Evolutionary conservation across 2,888 invertebrate species (phyloP).

Genomic region (Andrena bucephala): DNA sequence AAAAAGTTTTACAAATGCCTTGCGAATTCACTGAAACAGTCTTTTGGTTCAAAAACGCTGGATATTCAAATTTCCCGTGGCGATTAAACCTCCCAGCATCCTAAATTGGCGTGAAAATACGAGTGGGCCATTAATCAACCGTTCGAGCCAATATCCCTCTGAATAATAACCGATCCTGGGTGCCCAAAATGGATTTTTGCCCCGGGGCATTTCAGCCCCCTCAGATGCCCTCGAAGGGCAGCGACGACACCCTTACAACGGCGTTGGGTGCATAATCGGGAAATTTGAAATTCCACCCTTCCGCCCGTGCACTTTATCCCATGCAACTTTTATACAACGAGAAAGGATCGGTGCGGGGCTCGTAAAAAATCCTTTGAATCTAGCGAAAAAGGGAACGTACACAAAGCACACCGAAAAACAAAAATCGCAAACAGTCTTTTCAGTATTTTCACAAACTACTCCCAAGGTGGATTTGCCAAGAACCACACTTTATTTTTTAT

Average conservation of each 20-base stretch:
- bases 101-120: constrained; percentile 46
- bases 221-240: constrained; percentile 21
- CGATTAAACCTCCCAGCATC: constrained; percentile 17
- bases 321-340: constrained; percentile 54
- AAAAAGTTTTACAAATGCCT: background rate
- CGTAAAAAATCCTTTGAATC: constrained; percentile 53
- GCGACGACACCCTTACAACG: constrained; percentile 51
- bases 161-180: constrained; percentile 62
- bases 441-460: background rate
- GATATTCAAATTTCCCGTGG: constrained; percentile 3
- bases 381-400: background rate
- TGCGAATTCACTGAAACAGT: no score
- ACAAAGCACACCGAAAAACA: background rate
- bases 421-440: background rate
- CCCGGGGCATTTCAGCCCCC: constrained; percentile 31
- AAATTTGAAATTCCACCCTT: constrained; percentile 45
- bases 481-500: background rate
- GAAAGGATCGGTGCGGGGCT: constrained; percentile 40
- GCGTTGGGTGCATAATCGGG: constrained; percentile 60
- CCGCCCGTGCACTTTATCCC: constrained; percentile 20
- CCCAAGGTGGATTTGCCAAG: background rate
- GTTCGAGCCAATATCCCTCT: constrained; percentile 49
- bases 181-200: constrained; percentile 62
- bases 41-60: no score
- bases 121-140: constrained; percentile 62